A percentile compares a stretch with the other conserved stretches of the same genome.
These are phyloP conservation scores for Hydrotaea diabolus DNA, from an alignment of 2,888 invertebrate species.

Conservation along the genomic window DNA sequence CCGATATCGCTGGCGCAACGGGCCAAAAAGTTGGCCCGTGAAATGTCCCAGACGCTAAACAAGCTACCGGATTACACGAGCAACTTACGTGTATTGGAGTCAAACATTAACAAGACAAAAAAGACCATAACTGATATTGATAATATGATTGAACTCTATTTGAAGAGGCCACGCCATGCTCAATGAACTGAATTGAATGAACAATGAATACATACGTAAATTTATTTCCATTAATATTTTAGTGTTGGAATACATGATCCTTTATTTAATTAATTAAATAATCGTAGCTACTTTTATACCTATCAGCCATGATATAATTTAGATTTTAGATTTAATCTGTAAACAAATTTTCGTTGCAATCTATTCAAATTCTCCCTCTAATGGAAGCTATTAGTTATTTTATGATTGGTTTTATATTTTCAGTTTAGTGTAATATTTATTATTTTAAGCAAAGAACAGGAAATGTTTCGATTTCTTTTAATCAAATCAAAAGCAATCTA, in stretches of 20 bases:
- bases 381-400: slow-evolving; percentile 38
- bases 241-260: slow-evolving; percentile 7
- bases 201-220: background rate
- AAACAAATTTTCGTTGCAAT: background rate
- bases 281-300: background rate
- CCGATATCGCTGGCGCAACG: slow-evolving; percentile 74
- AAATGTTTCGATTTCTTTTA: slow-evolving; percentile 41
- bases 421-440: slow-evolving; percentile 26
- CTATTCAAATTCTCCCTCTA: background rate
- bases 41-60: slow-evolving; percentile 73
- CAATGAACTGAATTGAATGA: slow-evolving; percentile 28
- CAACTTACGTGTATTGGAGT: slow-evolving; percentile 78
- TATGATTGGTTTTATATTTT: slow-evolving; percentile 48
- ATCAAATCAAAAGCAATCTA: slow-evolving; percentile 3
- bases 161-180: slow-evolving; percentile 73
- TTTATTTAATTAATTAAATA: background rate
- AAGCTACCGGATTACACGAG: slow-evolving; percentile 76
- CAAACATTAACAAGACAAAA: slow-evolving; percentile 80
- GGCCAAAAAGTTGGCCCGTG: slow-evolving; percentile 77
- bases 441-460: slow-evolving; percentile 21
- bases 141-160: slow-evolving; percentile 79
- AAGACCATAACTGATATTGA: slow-evolving; percentile 77
- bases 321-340: slow-evolving; percentile 24
- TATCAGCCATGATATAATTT: background rate
- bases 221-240: slow-evolving; percentile 32